Evolutionary conservation across 2,113 vertebrate species (phyloP).

Genomic region (Ptilonorhynchus violaceus): DNA sequence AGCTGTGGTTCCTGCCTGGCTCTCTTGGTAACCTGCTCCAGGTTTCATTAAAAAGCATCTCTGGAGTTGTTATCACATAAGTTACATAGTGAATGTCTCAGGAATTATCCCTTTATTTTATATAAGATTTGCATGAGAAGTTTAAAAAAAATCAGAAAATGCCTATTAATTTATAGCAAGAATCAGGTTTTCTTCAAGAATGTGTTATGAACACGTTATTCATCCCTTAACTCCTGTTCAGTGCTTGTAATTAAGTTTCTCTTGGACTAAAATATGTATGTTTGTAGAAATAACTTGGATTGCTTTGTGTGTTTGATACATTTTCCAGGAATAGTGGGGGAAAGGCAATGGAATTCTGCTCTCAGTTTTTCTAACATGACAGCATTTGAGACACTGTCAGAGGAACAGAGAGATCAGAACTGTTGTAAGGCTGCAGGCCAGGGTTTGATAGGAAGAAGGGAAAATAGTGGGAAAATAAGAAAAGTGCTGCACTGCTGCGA

Average conservation of each 20-base stretch:
- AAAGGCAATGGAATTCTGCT: not conserved
- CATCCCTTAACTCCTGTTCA: not conserved
- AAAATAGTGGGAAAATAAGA: not conserved
- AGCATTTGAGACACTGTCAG: not conserved
- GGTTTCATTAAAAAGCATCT: not conserved
- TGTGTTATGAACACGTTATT: not conserved
- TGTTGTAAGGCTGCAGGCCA: not conserved
- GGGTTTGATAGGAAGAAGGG: not conserved
- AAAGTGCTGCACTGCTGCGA: not conserved
- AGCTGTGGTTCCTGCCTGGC: not conserved
- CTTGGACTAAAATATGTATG: not conserved
- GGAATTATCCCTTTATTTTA: not conserved
- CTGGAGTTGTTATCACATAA: not conserved
- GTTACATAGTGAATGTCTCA: not conserved
- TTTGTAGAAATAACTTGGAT: not conserved
- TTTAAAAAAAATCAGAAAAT: not conserved
- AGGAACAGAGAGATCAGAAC: not conserved
- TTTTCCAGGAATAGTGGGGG: not conserved
- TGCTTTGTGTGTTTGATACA: not conserved
- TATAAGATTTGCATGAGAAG: not conserved
- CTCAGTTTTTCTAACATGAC: not conserved
- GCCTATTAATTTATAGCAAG: not conserved
- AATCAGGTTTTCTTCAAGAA: not conserved
- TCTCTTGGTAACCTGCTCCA: not conserved
- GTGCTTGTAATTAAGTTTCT: not conserved